phyloP scores from a whole-genome alignment of 2,113 vertebrate species.

The Nibea albiflora region DNA sequence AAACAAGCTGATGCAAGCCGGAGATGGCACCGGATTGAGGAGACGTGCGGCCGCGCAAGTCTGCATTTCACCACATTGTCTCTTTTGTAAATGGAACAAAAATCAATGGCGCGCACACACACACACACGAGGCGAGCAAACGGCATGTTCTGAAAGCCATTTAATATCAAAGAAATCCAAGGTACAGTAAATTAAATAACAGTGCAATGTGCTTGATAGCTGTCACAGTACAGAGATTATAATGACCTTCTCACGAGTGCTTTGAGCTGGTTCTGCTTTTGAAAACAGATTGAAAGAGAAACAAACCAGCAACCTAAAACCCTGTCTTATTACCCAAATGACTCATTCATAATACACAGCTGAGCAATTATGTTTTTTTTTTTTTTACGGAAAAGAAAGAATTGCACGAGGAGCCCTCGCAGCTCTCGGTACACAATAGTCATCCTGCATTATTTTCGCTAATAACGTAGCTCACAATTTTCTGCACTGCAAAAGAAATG shows the following conservation, averaged over 20 bases:
- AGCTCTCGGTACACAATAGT: conserved; percentile 27
- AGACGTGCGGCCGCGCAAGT: conserved; percentile 39
- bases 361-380: conserved; percentile 39
- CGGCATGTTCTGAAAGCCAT: conserved; percentile 57
- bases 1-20: conserved; percentile 62
- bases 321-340: conserved; percentile 25
- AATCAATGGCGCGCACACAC: conserved; percentile 55
- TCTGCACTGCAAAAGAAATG: conserved; percentile 70
- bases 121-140: conserved; percentile 26
- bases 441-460: conserved; percentile 16
- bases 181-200: conserved; percentile 56
- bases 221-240: conserved; percentile 41
- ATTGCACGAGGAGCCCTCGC: conserved; percentile 28
- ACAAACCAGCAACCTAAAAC: conserved; percentile 50
- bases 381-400: conserved; percentile 31
- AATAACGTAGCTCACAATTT: conserved; percentile 69
- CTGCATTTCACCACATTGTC: conserved; percentile 34
- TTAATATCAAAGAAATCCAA: conserved; percentile 68
- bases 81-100: conserved; percentile 50
- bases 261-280: conserved; percentile 32
- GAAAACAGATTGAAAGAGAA: conserved; percentile 39
- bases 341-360: conserved; percentile 48
- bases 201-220: conserved; percentile 58
- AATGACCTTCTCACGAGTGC: conserved; percentile 32
- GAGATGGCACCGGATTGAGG: conserved; percentile 49